phyloP scores from a whole-genome alignment of 2,113 vertebrate genomes.

The Morone chrysops region DNA sequence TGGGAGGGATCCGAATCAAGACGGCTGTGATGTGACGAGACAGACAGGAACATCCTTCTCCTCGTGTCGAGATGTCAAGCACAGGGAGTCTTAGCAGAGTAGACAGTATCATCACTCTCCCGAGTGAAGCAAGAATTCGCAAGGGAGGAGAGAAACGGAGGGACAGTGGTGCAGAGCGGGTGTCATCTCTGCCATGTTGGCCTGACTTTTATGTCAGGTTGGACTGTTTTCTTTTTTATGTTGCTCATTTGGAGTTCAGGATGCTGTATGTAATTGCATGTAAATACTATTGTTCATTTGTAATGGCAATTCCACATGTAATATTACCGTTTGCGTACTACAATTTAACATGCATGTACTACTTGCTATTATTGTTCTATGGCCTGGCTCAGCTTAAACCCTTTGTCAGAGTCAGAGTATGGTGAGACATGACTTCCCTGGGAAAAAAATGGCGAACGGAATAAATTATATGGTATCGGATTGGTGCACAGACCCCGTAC shows the following conservation, averaged over 20 bases:
- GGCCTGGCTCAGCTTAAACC: too few relatives aligned
- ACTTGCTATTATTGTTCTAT: too few relatives aligned
- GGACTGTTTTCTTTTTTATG: constrained; percentile 14
- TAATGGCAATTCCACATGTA: neutral
- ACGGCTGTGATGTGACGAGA: constrained; percentile 83
- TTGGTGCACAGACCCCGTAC: too few relatives aligned
- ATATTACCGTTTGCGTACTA: neutral
- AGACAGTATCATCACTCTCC: constrained; percentile 81
- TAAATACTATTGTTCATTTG: neutral
- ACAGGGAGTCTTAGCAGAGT: constrained; percentile 76
- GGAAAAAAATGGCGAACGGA: too few relatives aligned
- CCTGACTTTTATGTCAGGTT: constrained; percentile 45
- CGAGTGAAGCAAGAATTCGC: constrained; percentile 59
- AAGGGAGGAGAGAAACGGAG: constrained; percentile 62
- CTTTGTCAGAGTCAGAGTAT: too few relatives aligned
- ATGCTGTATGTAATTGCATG: neutral
- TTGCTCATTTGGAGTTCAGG: neutral
- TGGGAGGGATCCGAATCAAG: constrained; percentile 79
- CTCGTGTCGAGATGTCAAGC: constrained; percentile 78
- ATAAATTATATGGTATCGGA: too few relatives aligned
- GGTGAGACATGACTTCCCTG: too few relatives aligned
- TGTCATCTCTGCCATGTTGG: constrained; percentile 19
- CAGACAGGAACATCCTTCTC: constrained; percentile 85
- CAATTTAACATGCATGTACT: too few relatives aligned
- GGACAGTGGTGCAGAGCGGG: constrained; percentile 65